Base-by-base conservation (phyloP, 2,113 vertebrate species). In the Malurus cyaneus region DNA sequence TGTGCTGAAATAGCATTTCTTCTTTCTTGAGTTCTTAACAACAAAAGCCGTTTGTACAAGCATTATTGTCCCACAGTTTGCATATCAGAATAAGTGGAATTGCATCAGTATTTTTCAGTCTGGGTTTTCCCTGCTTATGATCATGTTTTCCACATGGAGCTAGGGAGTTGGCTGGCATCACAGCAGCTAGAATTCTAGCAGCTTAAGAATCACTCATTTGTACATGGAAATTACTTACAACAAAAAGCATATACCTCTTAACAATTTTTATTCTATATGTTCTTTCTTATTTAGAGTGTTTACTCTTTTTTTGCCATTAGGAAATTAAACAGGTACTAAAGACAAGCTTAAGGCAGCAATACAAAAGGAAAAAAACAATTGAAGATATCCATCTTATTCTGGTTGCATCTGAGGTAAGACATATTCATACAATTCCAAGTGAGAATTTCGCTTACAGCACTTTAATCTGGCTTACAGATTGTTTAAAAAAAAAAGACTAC, bases 1-100 rank as follows among this genome's bases (percentile, higher is more conserved):
- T 64, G 76, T 80, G 60, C 94, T 96, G 79, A 93, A 93, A 83
- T 2, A 83, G 85, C 64, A 88, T 64, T 96, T 93, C 31, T 66
- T 88, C n/a, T 74, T 93, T 86, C 72, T 85, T 66, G 21, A 92
- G 39, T 47, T 65, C 47, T 47, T 91, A 85, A 69, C 36, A 96
- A 70, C 47, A 92, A 80, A 16, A 93, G 56, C 62, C 24, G 4
- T 85, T 94, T 16, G 5, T 74, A 73, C 29, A 86, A 82, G 53
- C 44, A 42, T 79, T 89, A 82, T 42, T 73, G 44, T 61, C 85
- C 71, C 69, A 72, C 4, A 41, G 69, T 95, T 77, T 67, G 32
- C 61, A 36, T 78, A 53, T 77, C 57, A 90, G 66, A 94, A 53
- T n/a, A 28, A 93, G 62, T 59, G 74, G 74, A 86, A 62, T 93